Evolutionary conservation across 2,113 vertebrate genomes (phyloP), one percentile per base, ranked within the genome.

Genomic region (Mesoclemmys tuberculata): DNA sequence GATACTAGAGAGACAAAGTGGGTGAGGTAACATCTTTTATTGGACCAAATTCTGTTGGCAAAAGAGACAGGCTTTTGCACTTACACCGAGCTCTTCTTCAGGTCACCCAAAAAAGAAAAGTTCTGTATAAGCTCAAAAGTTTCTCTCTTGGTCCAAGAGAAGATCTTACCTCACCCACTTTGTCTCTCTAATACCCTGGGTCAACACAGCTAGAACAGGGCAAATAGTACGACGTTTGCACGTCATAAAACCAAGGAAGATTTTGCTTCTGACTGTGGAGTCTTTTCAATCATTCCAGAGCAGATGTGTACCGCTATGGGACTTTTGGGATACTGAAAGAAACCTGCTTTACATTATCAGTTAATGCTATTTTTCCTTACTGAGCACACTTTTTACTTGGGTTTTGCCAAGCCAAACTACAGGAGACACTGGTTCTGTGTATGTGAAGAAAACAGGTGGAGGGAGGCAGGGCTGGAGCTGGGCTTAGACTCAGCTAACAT

Each of bases 251-350:
- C 78, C 81, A 75, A 29, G 61, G 51, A 88, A 22, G 81, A 29
- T 79, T 81, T 83, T 92, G 16, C 84, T 92, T 90, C 82, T 80
- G 81, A 35, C 29, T 96, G 16, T 84, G 84, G 48, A 90, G 22
- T 38, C 26, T 89, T 75, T 75, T 11, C 22, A 75, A 5, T 75
- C n/a, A 5, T 10, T 22, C 22, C n/a, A 75, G n/a, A 75, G 71
- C 9, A 44, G 22, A 75, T 38, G 71, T 26, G 21, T 22, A 44
- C 24, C 13, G 38, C 38, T 21, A 5, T 75, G 71, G 71, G 38
- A 38, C 10, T 3, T 75, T 41, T 26, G 18, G 71, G 41, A 26
- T 41, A 12, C 22, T 68, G 64, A 68, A 19, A 68, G 16, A 35
- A 68, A 64, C 18, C 18, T 68, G 31, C 31, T 64, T 64, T n/a